Conservation (phyloP, 2,797 vertebrate species). For the Sebastes paucispinis region DNA sequence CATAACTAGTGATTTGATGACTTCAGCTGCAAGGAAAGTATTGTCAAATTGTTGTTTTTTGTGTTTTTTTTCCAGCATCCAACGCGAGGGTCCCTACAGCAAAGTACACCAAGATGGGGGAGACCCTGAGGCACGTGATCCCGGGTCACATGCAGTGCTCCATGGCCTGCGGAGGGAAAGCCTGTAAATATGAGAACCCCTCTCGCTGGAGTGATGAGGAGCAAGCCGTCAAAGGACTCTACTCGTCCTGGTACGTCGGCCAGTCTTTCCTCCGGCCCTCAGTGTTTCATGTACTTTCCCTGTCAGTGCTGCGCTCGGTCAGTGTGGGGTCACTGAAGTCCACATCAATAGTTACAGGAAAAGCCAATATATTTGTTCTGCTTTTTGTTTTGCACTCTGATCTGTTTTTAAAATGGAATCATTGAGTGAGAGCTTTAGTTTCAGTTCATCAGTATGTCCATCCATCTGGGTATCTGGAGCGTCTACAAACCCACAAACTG, state of each 20-base stretch:
- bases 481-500: no score
- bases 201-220: constrained; percentile 93
- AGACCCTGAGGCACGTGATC: constrained; percentile 94
- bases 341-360: constrained; percentile 11
- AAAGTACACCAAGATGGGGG: constrained; percentile 96
- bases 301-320: neutral
- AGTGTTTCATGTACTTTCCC: neutral
- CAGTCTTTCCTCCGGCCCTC: neutral
- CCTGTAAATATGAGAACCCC: constrained; percentile 98
- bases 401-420: neutral
- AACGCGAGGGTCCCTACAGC: constrained; percentile 88
- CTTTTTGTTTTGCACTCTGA: neutral
- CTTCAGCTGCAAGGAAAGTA: neutral
- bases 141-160: constrained; percentile 97
- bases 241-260: constrained; percentile 91
- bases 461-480: no score
- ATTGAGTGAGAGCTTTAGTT: neutral
- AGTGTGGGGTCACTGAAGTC: neutral
- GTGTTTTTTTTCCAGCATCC: constrained; percentile 68
- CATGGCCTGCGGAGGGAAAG: constrained; percentile 93
- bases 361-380: constrained; percentile 31
- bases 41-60: neutral
- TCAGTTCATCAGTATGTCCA: neutral
- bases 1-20: neutral
- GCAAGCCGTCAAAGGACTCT: constrained; percentile 93